Evolutionary conservation across 1,140 invertebrate genomes (phyloP).

Genomic region (Chironomus tepperi): DNA sequence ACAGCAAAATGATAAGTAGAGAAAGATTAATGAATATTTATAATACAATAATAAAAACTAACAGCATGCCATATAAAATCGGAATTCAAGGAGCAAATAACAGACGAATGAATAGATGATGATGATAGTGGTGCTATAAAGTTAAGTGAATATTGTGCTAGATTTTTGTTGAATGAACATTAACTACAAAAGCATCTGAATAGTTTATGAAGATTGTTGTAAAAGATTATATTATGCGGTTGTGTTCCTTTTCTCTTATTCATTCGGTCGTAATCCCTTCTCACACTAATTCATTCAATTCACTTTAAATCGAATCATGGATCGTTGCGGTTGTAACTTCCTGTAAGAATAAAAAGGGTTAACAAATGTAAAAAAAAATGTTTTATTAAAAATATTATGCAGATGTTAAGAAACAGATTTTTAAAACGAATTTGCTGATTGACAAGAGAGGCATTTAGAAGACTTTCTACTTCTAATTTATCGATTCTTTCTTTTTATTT

Average conservation of each 20-base stretch:
- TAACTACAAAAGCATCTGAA: not conserved
- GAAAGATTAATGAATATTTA: conserved; percentile 19
- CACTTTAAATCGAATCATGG: not conserved
- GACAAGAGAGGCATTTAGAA: too few species aligned
- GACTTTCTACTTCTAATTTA: too few species aligned
- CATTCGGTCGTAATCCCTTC: not conserved
- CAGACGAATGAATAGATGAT: not conserved
- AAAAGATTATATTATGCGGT: not conserved
- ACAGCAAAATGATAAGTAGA: not conserved
- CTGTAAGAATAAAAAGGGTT: not conserved
- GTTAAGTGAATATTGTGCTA: conserved; percentile 22
- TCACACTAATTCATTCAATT: not conserved
- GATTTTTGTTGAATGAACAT: not conserved
- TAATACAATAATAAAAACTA: not conserved
- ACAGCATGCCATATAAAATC: not conserved
- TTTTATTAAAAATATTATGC: too few species aligned
- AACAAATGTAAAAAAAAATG: too few species aligned
- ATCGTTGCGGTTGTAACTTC: not conserved
- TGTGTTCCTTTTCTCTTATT: not conserved
- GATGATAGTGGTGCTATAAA: not conserved
- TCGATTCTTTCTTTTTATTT: too few species aligned
- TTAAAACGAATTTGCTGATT: not conserved
- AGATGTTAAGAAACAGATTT: too few species aligned
- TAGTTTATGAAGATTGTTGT: conserved; percentile 1
- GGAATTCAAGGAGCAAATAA: not conserved